phyloP scores from a whole-genome alignment of 2,797 vertebrate genomes.

The Clarias fuscus region DNA sequence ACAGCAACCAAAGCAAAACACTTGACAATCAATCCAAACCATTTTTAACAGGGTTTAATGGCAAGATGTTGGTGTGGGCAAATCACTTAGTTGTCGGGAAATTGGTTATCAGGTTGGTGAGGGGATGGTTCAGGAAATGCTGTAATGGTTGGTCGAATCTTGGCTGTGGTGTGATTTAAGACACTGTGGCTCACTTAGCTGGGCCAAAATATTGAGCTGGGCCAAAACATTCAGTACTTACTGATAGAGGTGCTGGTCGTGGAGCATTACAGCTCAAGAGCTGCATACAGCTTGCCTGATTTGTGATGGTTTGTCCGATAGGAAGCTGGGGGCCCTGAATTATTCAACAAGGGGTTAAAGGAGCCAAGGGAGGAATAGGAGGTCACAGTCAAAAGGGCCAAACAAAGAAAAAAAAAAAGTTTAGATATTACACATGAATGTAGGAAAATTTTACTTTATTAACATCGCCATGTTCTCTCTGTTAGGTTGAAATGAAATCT shows the following conservation, averaged over 20 bases:
- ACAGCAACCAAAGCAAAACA: conserved; percentile 24
- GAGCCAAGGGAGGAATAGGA: conserved; percentile 50
- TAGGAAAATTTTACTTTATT: background rate
- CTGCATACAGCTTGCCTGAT: conserved; percentile 73
- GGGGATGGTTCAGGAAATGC: conserved; percentile 32
- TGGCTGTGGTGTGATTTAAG: conserved; percentile 23
- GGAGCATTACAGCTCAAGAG: conserved; percentile 75
- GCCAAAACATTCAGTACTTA: conserved; percentile 78
- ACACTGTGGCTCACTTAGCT: conserved; percentile 36
- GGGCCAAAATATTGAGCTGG: conserved; percentile 64
- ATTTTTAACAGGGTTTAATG: conserved; percentile 14
- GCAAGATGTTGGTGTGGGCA: background rate
- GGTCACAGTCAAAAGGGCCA: conserved; percentile 48
- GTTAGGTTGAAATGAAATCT: background rate
- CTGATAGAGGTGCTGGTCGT: conserved; percentile 74
- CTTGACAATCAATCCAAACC: conserved; percentile 32
- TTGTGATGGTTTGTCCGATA: conserved; percentile 70
- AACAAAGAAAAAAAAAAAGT: conserved; percentile 40
- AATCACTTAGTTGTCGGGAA: conserved; percentile 7
- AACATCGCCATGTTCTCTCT: background rate
- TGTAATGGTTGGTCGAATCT: conserved; percentile 31
- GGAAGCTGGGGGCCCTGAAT: conserved; percentile 72
- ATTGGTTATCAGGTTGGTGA: conserved; percentile 31
- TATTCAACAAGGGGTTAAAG: conserved; percentile 58
- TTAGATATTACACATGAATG: conserved; percentile 13